Percentiles rank a stretch among this genome's conserved stretches.
Conservation (phyloP, 2,888 invertebrate genomes). For the Agrilus biguttatus region DNA sequence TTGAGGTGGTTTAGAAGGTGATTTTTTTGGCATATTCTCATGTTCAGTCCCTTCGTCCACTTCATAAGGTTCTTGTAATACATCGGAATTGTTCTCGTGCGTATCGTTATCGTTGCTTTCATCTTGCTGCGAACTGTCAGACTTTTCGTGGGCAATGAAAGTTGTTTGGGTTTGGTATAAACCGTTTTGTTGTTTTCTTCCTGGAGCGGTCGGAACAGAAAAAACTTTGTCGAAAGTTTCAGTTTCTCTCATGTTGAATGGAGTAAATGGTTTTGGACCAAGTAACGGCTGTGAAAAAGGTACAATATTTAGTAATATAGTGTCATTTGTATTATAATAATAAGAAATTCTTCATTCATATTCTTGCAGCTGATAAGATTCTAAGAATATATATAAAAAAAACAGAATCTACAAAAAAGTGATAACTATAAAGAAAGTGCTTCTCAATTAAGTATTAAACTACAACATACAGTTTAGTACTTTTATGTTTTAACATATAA, state of each 20-base stretch:
- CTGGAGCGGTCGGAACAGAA: constrained; percentile 62
- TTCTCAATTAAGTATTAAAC: too few species aligned
- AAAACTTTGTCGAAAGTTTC: constrained; percentile 73
- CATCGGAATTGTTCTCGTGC: too few species aligned
- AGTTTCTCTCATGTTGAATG: constrained; percentile 55
- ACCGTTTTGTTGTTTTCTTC: constrained; percentile 7
- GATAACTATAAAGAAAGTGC: too few species aligned
- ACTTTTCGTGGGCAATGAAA: too few species aligned
- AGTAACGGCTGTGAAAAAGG: constrained; percentile 53
- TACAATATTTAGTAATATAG: constrained; percentile 1
- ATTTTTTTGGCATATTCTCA: not conserved
- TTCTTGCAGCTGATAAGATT: too few species aligned
- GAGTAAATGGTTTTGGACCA: constrained; percentile 76
- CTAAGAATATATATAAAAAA: too few species aligned
- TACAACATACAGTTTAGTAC: too few species aligned
- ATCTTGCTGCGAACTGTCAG: too few species aligned
- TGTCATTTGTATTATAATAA: constrained; percentile 1
- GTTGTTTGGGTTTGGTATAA: not conserved
- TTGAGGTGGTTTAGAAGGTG: constrained; percentile 4
- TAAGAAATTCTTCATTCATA: not conserved
- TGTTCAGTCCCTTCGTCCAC: constrained; percentile 1
- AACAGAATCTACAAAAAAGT: too few species aligned
- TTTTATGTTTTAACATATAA: too few species aligned
- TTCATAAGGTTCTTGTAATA: constrained; percentile 3
- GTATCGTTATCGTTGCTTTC: too few species aligned